Percentiles rank a stretch among this genome's conserved stretches.
phyloP scores from a whole-genome alignment of 2,113 vertebrate genomes.

The Stomatorhinus ivindoensis region DNA sequence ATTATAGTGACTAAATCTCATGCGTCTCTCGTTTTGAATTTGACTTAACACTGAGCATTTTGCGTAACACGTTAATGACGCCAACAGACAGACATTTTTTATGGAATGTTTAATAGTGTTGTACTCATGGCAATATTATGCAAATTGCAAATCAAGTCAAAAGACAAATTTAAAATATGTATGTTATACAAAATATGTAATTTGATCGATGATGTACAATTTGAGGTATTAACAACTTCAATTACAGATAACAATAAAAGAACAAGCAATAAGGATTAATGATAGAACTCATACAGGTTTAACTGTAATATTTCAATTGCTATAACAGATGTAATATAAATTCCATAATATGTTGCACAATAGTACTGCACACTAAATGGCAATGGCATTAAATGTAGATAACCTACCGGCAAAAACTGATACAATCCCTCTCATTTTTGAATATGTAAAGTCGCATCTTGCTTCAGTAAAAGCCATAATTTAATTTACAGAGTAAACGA shows the following conservation, averaged over 20 bases:
- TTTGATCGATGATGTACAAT: background rate
- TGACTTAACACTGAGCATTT: background rate
- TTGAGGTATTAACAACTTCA: background rate
- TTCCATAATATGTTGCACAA: background rate
- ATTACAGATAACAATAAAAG: background rate
- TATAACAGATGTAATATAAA: background rate
- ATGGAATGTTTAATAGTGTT: background rate
- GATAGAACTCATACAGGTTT: background rate
- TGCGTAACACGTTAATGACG: background rate
- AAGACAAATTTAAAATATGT: background rate
- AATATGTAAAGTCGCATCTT: slow-evolving; percentile 65
- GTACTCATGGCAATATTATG: background rate
- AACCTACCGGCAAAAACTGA: slow-evolving; percentile 60
- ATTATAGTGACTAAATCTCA: slow-evolving; percentile 27
- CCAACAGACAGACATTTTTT: background rate
- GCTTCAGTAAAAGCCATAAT: slow-evolving; percentile 62
- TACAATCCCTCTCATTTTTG: slow-evolving; percentile 65
- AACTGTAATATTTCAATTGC: background rate
- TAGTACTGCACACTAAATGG: background rate
- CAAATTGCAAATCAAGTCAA: background rate
- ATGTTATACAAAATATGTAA: background rate
- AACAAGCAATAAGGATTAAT: background rate
- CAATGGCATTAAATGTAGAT: background rate
- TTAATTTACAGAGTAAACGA: background rate
- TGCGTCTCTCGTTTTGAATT: slow-evolving; percentile 33